Evolutionary conservation across 2,113 vertebrate genomes (phyloP), one percentile per base, ranked within the genome.

Genomic region (Dasyprocta punctata): DNA sequence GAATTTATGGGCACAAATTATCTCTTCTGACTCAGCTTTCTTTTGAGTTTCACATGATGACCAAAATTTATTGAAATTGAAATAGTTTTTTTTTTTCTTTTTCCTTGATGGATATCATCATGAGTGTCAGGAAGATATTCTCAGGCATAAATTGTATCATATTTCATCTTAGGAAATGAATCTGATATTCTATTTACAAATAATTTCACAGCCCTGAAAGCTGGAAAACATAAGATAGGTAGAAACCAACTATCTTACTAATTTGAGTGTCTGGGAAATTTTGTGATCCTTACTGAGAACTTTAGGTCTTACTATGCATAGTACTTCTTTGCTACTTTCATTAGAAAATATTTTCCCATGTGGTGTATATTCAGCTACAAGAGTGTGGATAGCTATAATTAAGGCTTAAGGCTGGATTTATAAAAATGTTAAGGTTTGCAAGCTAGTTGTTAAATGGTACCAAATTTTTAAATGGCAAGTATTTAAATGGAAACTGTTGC

Each of bases 401-500:
- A 92, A 88, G 71, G 44, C 3, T 56, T 71, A 33, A 44, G 95
- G 58, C 65, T 91, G 0, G 0, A 83, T 92, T 33, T 44, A 3
- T 92, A 90, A 96, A 83, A 95, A 87, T 1, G 97, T 95, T 96
- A 95, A 97, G 7, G 33, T 5, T 97, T 93, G 0, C 17, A 97
- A 92, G 54, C 28, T 71, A 73, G 13, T 12, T n/a, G 17, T 20
- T 69, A 69, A 69, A 9, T 10, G 36, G 6, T 19, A 69, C 36
- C 67, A 38, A n/a, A 69, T n/a, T 69, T 69, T 20, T 69, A 69
- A 69, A 9, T 69, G 89, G 61, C n/a, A 94, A 75, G 94, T 97
- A 95, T 94, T 94, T 28, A 94, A 94, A 95, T 73, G 65, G 20
- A 44, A 97, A 82, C 96, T 47, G 36, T 97, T 93, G 49, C 81